A percentile compares a stretch with the other conserved stretches of the same genome.
phyloP scores from a whole-genome alignment of 2,888 invertebrate species.

The Elegia similella region DNA sequence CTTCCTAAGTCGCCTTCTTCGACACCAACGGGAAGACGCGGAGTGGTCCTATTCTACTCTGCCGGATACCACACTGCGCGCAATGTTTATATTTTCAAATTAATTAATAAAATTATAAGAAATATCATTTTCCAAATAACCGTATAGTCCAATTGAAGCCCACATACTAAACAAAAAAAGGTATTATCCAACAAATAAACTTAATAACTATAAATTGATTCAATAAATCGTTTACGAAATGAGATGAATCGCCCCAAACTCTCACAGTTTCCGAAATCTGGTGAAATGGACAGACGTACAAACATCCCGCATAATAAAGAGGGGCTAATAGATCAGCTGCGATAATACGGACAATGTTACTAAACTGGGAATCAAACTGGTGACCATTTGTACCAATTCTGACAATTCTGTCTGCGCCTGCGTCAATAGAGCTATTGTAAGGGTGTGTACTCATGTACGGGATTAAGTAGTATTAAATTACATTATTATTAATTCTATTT shows the following conservation, averaged over 20 bases:
- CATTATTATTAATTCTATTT: background rate
- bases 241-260: conserved; percentile 20
- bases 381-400: conserved; percentile 59
- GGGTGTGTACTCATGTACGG: conserved; percentile 30
- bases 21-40: no score
- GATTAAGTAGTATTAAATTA: background rate
- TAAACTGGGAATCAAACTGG: conserved; percentile 54
- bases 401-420: conserved; percentile 37
- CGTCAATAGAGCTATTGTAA: conserved; percentile 50
- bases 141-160: conserved; percentile 9
- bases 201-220: conserved; percentile 13
- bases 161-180: background rate
- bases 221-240: conserved; percentile 10
- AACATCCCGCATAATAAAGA: conserved; percentile 68
- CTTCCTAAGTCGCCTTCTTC: no score
- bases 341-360: conserved; percentile 54
- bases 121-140: conserved; percentile 2
- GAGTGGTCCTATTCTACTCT: no score
- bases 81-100: no score
- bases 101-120: no score
- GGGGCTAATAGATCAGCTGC: conserved; percentile 29
- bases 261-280: conserved; percentile 41
- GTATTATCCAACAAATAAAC: conserved; percentile 6
- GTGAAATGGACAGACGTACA: conserved; percentile 55
- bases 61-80: no score